Evolutionary conservation across 2,888 invertebrate genomes (phyloP), one percentile per base, ranked within the genome.

Genomic region (Phengaris arion): DNA sequence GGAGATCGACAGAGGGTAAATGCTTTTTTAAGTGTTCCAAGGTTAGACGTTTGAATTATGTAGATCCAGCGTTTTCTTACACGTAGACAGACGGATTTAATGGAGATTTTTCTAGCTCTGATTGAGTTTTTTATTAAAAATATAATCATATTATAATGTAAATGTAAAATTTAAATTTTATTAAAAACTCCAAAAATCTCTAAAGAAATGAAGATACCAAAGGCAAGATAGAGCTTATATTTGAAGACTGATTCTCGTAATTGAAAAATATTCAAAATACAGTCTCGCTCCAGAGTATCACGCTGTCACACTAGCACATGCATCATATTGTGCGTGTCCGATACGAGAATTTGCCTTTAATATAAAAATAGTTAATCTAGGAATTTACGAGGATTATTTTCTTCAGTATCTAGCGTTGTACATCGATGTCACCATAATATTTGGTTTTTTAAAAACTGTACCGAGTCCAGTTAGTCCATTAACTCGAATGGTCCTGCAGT

Each of bases 1-100:
- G 85, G 82, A 81, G 81, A 79, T 83, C 84, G 75, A 83, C 82
- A 83, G 81, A 80, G 83, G 83, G 87, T 85, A 91, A 91, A 91
- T 89, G 91, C 85, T 80, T 91, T 92, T 92, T 92, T 92, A 92
- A 91, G 91, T 89, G 90, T 87, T 86, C 87, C 83, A 81, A 81
- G 72, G 72, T 35, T 72, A 52, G 72, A 72, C 35, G 52, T 72
- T 8, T 72, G 54, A 68, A 46, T 68, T 22, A 84, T 77, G 75
- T 76, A 76, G 77, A 76, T 22, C 15, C 72, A 72, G 54, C 35
- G n/a, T 48, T 48, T 46, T 69, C 35, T 69, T 73, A 54, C 35
- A 15, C 10, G 22, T 9, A 64, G 35, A 64, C 59, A 64, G 64
- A 64, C 35, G 7, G 35, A 64, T 45, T 35, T 64, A 0, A 35